Percentiles rank a stretch among this genome's conserved stretches.
These are phyloP conservation scores for Chromoteleia sp. DNA, from an alignment of 2,888 invertebrate species.

Conservation along the genomic window DNA sequence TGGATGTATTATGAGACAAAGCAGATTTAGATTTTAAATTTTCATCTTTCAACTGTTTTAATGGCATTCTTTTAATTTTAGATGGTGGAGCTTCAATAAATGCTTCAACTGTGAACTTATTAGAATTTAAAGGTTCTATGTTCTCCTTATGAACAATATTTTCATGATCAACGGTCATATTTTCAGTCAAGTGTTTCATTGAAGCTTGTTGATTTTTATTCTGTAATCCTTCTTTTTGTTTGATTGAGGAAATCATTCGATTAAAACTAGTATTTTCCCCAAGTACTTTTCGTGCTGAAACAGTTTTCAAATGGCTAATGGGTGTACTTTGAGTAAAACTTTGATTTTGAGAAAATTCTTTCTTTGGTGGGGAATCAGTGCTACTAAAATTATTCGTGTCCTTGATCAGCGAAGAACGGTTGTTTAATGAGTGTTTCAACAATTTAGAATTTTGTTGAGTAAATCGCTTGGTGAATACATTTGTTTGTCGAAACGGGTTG, in stretches of 20 bases:
- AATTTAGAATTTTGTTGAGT: background rate
- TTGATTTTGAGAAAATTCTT: background rate
- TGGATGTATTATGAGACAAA: background rate
- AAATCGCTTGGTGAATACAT: constrained; percentile 4
- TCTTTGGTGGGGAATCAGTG: background rate
- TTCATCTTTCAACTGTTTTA: background rate
- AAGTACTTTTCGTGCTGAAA: background rate
- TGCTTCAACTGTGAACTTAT: constrained; percentile 13
- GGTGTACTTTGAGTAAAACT: constrained; percentile 17
- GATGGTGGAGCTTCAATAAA: constrained; percentile 13
- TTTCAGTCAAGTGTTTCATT: background rate
- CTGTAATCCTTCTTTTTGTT: background rate
- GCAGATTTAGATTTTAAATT: background rate
- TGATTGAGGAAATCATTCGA: background rate
- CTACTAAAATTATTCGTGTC: background rate
- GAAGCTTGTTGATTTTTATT: constrained; percentile 19
- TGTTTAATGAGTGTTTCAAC: background rate
- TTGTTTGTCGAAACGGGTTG: constrained; percentile 27
- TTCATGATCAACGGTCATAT: background rate
- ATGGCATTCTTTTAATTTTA: background rate
- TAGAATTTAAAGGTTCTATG: constrained; percentile 12
- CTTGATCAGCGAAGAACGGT: background rate
- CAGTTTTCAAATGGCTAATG: background rate
- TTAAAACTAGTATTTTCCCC: constrained; percentile 15
- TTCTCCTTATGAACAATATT: constrained; percentile 32